Evolutionary conservation across 37 sponge, comb jelly and placozoan species (phyloP), one percentile per base, ranked within the genome.

Genomic region (Tethya wilhelma): DNA sequence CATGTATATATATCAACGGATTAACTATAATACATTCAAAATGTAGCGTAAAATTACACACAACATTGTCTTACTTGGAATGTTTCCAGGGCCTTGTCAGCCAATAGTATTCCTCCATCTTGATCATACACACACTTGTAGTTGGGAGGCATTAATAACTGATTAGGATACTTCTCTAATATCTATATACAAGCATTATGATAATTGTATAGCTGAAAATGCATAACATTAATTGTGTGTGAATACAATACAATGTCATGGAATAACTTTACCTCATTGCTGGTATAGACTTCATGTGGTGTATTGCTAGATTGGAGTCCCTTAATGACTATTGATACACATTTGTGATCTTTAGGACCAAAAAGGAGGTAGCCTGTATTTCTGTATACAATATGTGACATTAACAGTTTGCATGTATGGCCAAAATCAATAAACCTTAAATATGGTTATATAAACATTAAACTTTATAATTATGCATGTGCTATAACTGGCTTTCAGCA

Each of bases 61-160:
- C n/a, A n/a, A n/a, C n/a, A n/a, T 74, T 19, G 1, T 29, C 44
- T 30, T 46, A 87, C 93, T 72, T 92, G 93, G 45, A 84, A 84
- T 14, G 88, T 78, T 30, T 31, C 9, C 25, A 94, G 37, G 31
- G 86, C 84, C 62, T 77, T 79, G 19, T 69, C 44, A 30, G 91
- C 81, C 41, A 30, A 67, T 29, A 94, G 73, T 9, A 87, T 69
- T 53, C 91, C 91, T 40, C 84, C 88, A 71, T 74, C 85, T 58
- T 75, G 67, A 40, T 94, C 95, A 43, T 42, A 41, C 6, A 90
- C 89, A 81, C 89, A 88, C 23, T 23, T 59, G 65, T 78, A 89
- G 39, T 82, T 38, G 25, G 14, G 38, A 14, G 92, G 96, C 1
- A 95, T 57, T 1, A 85, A 75, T 59, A 95, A 63, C 20, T 81